Percentiles rank a stretch among this genome's conserved stretches.
Conservation (phyloP, 2,888 invertebrate species). For the Minunthozetes semirufus region DNA sequence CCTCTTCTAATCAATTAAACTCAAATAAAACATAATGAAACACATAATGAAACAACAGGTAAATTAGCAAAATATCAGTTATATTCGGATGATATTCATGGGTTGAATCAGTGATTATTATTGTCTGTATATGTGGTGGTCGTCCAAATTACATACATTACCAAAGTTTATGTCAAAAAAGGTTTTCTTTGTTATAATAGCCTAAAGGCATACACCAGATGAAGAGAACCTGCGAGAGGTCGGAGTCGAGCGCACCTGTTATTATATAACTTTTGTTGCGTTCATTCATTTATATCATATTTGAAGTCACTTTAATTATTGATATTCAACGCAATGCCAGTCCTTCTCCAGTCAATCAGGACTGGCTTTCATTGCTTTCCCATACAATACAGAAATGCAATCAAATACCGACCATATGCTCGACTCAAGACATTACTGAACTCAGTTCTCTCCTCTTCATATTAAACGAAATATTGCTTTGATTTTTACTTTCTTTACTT, state of each 20-base stretch:
- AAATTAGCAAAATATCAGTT: background rate
- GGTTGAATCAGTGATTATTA: background rate
- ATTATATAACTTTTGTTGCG: slow-evolving; percentile 15
- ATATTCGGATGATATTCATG: background rate
- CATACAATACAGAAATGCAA: background rate
- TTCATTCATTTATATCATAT: slow-evolving; percentile 18
- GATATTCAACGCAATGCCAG: slow-evolving; percentile 15
- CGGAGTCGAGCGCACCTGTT: slow-evolving; percentile 13
- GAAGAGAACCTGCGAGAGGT: background rate
- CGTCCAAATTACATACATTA: slow-evolving; percentile 6
- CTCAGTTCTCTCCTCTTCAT: background rate
- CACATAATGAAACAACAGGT: too few species aligned
- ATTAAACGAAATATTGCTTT: background rate
- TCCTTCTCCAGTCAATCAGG: background rate
- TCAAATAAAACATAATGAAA: background rate
- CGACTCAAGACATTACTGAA: slow-evolving; percentile 1
- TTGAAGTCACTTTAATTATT: slow-evolving; percentile 19
- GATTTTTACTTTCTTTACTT: background rate
- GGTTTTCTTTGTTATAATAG: slow-evolving; percentile 10
- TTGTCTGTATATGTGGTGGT: background rate
- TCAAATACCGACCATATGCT: slow-evolving; percentile 1
- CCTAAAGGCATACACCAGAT: background rate
- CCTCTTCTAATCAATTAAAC: background rate
- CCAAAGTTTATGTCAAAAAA: slow-evolving; percentile 10
- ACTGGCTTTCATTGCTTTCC: background rate